phyloP scores from a whole-genome alignment of 2,797 vertebrate species.

The Pantherophis alleghaniensis region DNA sequence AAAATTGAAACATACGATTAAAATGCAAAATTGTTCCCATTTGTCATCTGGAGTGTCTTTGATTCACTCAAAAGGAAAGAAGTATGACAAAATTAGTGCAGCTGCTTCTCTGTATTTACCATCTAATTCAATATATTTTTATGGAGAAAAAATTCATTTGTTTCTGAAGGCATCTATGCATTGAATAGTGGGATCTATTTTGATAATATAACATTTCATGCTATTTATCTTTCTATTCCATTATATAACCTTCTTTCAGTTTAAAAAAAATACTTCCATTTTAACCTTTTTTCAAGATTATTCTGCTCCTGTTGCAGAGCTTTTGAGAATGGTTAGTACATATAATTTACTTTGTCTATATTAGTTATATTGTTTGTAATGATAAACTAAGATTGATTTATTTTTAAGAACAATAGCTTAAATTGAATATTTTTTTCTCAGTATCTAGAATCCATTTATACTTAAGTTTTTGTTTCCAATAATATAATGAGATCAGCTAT shows the following conservation, averaged over 20 bases:
- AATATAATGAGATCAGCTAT: background rate
- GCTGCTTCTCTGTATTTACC: conserved; percentile 54
- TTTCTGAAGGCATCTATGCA: conserved; percentile 31
- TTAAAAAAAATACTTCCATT: conserved; percentile 32
- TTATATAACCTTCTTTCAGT: conserved; percentile 18
- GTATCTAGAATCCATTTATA: background rate
- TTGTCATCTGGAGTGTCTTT: conserved; percentile 33
- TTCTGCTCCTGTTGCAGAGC: background rate
- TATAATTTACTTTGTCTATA: background rate
- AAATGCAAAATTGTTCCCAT: conserved; percentile 31
- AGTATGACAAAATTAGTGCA: conserved; percentile 43
- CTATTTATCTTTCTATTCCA: conserved; percentile 29
- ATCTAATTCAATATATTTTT: conserved; percentile 34
- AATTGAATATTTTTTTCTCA: background rate
- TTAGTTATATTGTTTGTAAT: background rate
- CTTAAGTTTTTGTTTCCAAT: background rate
- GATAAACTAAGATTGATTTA: background rate
- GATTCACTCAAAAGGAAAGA: conserved; percentile 36
- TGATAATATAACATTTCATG: conserved; percentile 56
- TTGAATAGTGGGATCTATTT: conserved; percentile 49
- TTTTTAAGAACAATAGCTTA: background rate
- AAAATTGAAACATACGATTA: conserved; percentile 29
- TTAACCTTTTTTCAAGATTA: background rate
- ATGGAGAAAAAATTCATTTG: conserved; percentile 48
- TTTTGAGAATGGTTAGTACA: background rate